Evolutionary conservation across 2,888 invertebrate genomes (phyloP), one percentile per base, ranked within the genome.

Genomic region (Callimorpha dominula): DNA sequence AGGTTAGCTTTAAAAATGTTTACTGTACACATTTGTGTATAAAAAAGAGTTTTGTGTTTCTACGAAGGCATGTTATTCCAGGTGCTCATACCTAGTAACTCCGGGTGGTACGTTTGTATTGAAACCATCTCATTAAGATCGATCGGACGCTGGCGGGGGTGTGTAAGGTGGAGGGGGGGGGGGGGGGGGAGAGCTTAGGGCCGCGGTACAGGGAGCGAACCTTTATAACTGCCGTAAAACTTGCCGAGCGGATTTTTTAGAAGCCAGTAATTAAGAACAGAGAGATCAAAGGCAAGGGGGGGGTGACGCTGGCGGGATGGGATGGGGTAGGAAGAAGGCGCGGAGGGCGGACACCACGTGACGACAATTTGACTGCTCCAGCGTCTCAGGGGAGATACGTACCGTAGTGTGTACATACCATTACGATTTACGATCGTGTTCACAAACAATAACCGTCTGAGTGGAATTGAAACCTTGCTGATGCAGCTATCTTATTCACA

Each of bases 161-260:
- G 31, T 42, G 69, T 31, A n/a, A n/a, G n/a, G n/a, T n/a, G n/a
- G n/a, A n/a, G n/a, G 43, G 52, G 6, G 31, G 52, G 54, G n/a
- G 31, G 65, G 40, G 43, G 54, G 50, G 17, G 67, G 57, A 14
- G 42, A 63, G 42, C 17, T 54, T 43, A 7, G 40, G n/a, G 20
- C 9, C 52, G 46, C 54, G 64, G 46, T 20, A 49, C 65, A 42
- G 71, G 50, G 63, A 50, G 57, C 49, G 42, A 68, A 40, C 76
- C 82, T 82, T 82, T 81, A 81, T 77, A 82, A 82, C 80, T 76
- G 80, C 76, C 78, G 82, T 82, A 78, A 79, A 84, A 84, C 81
- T 83, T 77, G 76, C 73, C 69, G 40, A 79, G 76, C 78, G 76
- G 78, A 76, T 84, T 84, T 83, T 83, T 83, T 82, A 74, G 81